Conservation (phyloP, 2,113 vertebrate species). For the Dromiciops gliroides region DNA sequence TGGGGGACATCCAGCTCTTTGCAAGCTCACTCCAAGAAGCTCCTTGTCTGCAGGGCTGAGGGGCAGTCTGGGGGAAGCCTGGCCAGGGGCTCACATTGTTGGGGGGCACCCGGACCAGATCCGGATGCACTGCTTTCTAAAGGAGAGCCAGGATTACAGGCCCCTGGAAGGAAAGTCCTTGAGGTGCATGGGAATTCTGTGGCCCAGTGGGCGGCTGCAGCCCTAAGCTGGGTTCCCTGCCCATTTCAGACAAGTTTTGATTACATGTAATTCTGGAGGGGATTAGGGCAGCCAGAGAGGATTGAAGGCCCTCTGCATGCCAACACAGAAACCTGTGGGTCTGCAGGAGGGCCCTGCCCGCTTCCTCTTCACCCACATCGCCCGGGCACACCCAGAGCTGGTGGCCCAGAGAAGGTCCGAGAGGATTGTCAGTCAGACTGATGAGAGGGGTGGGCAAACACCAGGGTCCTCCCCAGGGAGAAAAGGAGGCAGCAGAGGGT, state of each 20-base stretch:
- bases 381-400: not conserved
- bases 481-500: no score
- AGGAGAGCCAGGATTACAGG: not conserved
- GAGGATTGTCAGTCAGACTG: not conserved
- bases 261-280: not conserved
- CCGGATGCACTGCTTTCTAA: not conserved
- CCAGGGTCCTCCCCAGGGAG: not conserved
- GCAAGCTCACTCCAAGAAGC: no score
- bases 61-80: not conserved
- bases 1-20: not conserved
- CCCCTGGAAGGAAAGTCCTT: not conserved
- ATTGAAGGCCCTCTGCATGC: not conserved
- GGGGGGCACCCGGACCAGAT: not conserved
- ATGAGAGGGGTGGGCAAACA: not conserved
- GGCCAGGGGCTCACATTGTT: not conserved
- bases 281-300: not conserved
- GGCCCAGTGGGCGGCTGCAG: not conserved
- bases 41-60: not conserved
- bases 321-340: not conserved
- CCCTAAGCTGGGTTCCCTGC: not conserved
- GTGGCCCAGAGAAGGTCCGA: not conserved
- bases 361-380: not conserved
- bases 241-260: not conserved
- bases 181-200: not conserved
- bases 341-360: not conserved